A percentile compares a stretch with the other conserved stretches of the same genome.
phyloP scores from a whole-genome alignment of 2,797 vertebrate species.

The Octomys mimax region DNA sequence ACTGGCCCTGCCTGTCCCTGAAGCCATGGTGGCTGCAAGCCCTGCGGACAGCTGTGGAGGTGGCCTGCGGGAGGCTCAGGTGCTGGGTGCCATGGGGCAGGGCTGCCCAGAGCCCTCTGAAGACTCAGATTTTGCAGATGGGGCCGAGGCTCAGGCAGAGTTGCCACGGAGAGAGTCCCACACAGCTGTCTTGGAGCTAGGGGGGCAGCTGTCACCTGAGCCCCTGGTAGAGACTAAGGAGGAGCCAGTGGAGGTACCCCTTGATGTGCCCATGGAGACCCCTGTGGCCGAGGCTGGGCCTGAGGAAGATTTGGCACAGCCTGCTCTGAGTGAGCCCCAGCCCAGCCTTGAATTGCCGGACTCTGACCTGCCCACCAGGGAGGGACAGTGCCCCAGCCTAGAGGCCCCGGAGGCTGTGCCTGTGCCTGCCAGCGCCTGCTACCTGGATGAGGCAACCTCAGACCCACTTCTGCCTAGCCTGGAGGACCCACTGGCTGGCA shows the following conservation, averaged over 20 bases:
- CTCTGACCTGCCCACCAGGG: neutral
- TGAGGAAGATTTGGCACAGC: conserved; percentile 48
- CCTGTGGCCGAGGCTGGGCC: neutral
- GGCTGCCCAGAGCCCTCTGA: conserved; percentile 87
- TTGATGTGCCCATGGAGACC: conserved; percentile 35
- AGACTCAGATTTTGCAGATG: conserved; percentile 85
- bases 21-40: conserved; percentile 75
- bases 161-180: conserved; percentile 81
- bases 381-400: conserved; percentile 76
- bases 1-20: conserved; percentile 79
- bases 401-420: conserved; percentile 77
- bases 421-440: conserved; percentile 73
- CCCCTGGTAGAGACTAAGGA: conserved; percentile 82
- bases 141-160: conserved; percentile 86
- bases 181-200: conserved; percentile 82
- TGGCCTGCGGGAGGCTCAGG: conserved; percentile 84
- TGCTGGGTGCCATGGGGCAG: conserved; percentile 78
- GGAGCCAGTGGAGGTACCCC: conserved; percentile 84
- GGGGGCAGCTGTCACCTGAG: conserved; percentile 18
- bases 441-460: conserved; percentile 80
- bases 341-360: conserved; percentile 81
- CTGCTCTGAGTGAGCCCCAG: conserved; percentile 42
- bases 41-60: conserved; percentile 70
- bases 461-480: conserved; percentile 83
- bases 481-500: conserved; percentile 97